Evolutionary conservation across 2,113 vertebrate species (phyloP).

Genomic region (Nothocercus nigrocapillus): DNA sequence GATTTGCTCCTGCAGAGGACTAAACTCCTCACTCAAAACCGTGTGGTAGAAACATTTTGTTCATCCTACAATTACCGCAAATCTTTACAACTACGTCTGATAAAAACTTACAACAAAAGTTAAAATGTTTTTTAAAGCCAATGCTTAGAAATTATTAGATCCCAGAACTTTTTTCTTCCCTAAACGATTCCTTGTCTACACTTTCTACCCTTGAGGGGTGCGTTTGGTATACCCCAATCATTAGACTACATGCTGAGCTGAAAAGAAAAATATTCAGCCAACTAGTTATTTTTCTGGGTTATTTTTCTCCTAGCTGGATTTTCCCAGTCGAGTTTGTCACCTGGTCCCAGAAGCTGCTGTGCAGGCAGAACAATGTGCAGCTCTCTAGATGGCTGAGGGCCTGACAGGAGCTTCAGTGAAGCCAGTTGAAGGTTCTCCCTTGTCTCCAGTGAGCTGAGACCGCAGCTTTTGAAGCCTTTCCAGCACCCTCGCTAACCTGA

Average conservation of each 20-base stretch:
- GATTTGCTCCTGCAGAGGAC: not conserved
- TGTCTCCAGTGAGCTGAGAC: not conserved
- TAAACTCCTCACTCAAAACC: not conserved
- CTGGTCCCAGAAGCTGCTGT: not conserved
- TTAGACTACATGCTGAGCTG: not conserved
- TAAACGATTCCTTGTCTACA: not conserved
- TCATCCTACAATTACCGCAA: not conserved
- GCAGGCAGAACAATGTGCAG: fast-evolving
- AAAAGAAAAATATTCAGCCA: not conserved
- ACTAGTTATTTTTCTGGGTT: not conserved
- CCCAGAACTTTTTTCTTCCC: not conserved
- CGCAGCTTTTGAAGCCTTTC: not conserved
- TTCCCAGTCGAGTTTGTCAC: not conserved
- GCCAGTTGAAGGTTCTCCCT: not conserved
- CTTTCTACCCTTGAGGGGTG: not conserved
- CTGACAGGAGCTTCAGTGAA: not conserved
- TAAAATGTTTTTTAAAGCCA: not conserved
- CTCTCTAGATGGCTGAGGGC: not conserved
- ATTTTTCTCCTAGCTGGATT: not conserved
- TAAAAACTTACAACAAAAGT: not conserved
- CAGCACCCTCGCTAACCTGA: not conserved
- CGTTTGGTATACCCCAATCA: not conserved
- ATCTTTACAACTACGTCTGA: not conserved
- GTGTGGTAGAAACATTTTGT: not conserved
- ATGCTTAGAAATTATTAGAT: not conserved